phyloP scores from a whole-genome alignment of 2,113 vertebrate species.

The Eurystomus gularis region DNA sequence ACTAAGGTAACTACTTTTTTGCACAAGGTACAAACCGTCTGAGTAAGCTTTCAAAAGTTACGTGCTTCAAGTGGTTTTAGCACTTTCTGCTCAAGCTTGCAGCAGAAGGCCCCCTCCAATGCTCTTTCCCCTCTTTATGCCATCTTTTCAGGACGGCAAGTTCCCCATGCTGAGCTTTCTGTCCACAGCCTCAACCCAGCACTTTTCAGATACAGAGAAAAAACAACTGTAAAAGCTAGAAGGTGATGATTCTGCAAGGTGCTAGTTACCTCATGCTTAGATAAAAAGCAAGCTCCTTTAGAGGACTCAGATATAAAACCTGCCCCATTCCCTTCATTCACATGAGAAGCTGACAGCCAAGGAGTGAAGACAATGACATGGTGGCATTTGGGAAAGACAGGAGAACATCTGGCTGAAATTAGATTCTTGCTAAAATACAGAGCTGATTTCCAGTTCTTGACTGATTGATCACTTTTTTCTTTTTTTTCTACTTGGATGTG shows the following conservation, averaged over 20 bases:
- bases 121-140: not conserved
- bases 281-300: not conserved
- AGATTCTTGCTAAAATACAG: not conserved
- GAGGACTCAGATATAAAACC: not conserved
- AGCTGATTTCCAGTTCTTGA: not conserved
- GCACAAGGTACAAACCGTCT: not conserved
- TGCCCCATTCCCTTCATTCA: not conserved
- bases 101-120: not conserved
- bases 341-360: not conserved
- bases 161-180: not conserved
- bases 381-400: not conserved
- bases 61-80: not conserved
- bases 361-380: not conserved
- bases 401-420: not conserved
- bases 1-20: not conserved
- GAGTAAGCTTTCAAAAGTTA: not conserved
- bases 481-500: not conserved
- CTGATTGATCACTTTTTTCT: not conserved
- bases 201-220: not conserved
- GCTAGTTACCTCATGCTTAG: not conserved
- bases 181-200: not conserved
- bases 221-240: not conserved
- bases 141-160: rapidly evolving
- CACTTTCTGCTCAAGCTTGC: not conserved
- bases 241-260: not conserved